Base-by-base conservation (phyloP, 2,113 vertebrate species). In the Larimichthys crocea region DNA sequence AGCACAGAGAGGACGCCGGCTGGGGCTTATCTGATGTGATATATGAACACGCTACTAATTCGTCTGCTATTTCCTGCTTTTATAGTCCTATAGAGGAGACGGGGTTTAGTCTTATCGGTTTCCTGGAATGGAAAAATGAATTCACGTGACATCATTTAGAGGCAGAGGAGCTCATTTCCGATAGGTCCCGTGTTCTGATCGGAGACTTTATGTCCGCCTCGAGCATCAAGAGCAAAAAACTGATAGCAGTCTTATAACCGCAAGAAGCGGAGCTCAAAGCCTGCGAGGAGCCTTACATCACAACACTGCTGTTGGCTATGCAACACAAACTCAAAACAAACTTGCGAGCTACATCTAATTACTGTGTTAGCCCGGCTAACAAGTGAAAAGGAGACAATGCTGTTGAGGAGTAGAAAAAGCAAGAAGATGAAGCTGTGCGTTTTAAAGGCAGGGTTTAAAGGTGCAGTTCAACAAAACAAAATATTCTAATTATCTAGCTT, bases 241-340 rank as follows among this genome's bases (percentile, higher is more conserved):
- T 19, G 67, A 3, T 59, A 75, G 31, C 26, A n/a, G 1, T 53
- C 84, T 66, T 62, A 74, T 53, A 66, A 26, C 66, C 44, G 4
- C 48, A 29, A 73, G 15, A 79, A 12, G 49, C 1, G 48, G 19
- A 71, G 60, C 78, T 78, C 48, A 62, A 79, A 81, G 82, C 65
- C 64, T 62, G 74, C n/a, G 12, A 66, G 59, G 55, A 72, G 76
- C 52, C 63, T 62, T 29, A 20, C 50, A 68, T 74, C 67, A 22
- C 50, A 68, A 69, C 67, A 22, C 26, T 60, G 35, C 19, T 79
- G 83, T 85, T 88, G n/a, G 86, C 86, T 60, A 88, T 24, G 83
- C 86, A 56, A 85, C 82, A 5, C 52, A 80, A 72, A 85, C 50
- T 79, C 65, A 64, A 70, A 76, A 80, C 73, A n/a, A 72, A 57